A percentile compares a stretch with the other conserved stretches of the same genome.
phyloP scores from a whole-genome alignment of 2,888 invertebrate genomes.

The Octodonta nipae region DNA sequence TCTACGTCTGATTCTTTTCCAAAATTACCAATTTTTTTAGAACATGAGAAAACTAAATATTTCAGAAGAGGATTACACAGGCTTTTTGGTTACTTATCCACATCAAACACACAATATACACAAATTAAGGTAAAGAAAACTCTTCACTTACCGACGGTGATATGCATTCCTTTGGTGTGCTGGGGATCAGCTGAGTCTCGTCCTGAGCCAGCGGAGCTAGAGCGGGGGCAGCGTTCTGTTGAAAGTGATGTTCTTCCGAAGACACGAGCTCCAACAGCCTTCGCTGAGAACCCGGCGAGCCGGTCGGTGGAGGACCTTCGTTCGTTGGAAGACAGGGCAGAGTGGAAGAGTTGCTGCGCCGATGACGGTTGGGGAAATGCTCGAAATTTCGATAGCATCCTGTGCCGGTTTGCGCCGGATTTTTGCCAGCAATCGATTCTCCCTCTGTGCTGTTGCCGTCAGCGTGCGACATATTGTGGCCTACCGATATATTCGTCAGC shows the following conservation, averaged over 20 bases:
- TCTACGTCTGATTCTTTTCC: too few species aligned
- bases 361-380: constrained; percentile 44
- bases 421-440: constrained; percentile 44
- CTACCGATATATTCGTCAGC: constrained; percentile 40
- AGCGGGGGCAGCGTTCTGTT: constrained; percentile 7
- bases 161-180: constrained; percentile 31
- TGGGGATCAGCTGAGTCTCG: constrained; percentile 31
- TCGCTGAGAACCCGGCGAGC: constrained; percentile 27
- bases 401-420: constrained; percentile 57
- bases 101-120: background rate
- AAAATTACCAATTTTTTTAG: too few species aligned
- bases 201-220: constrained; percentile 32
- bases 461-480: constrained; percentile 82
- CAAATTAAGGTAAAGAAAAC: background rate
- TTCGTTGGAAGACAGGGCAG: constrained; percentile 37
- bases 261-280: constrained; percentile 24
- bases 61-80: background rate
- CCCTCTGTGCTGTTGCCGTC: constrained; percentile 73
- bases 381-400: constrained; percentile 71
- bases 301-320: constrained; percentile 29
- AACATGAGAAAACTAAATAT: constrained; percentile 2
- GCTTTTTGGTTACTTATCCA: background rate
- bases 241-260: constrained; percentile 20
- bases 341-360: constrained; percentile 40
- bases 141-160: constrained; percentile 33